Evolutionary conservation across 1,140 invertebrate genomes (phyloP).

Genomic region (Periplaneta americana): DNA sequence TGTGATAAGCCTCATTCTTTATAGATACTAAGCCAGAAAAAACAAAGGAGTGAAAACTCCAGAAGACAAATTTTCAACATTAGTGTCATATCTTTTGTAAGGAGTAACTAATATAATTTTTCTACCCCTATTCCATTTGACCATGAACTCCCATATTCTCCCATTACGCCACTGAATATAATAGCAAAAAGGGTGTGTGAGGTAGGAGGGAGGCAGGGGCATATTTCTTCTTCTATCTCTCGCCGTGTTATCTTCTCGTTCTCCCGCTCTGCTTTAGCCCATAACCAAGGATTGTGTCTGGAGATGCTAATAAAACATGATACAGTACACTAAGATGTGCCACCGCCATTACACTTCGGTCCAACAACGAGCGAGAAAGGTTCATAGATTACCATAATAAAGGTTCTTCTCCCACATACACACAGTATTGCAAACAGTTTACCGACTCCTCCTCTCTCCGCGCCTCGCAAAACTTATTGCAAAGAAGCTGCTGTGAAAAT

Average conservation of each 20-base stretch:
- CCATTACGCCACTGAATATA: not conserved
- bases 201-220: not conserved
- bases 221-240: conserved; percentile 9
- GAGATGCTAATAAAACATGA: conserved; percentile 12
- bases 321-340: conserved; percentile 5
- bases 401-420: not conserved
- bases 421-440: not conserved
- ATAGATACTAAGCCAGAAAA: no score
- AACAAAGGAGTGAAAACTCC: no score
- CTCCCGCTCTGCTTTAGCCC: conserved; percentile 3
- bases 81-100: no score
- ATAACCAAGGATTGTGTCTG: conserved; percentile 11
- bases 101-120: not conserved
- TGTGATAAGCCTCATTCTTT: no score
- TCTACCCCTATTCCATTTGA: not conserved
- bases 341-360: not conserved
- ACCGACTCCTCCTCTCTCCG: not conserved
- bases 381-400: conserved; percentile 11
- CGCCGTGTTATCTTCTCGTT: conserved; percentile 3
- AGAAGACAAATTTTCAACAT: no score
- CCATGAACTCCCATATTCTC: not conserved
- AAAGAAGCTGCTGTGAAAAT: not conserved
- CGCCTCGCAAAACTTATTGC: no score
- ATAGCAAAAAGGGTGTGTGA: not conserved
- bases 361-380: not conserved